Conservation (phyloP, 2,888 invertebrate genomes). For the Cheilosia impressa region DNA sequence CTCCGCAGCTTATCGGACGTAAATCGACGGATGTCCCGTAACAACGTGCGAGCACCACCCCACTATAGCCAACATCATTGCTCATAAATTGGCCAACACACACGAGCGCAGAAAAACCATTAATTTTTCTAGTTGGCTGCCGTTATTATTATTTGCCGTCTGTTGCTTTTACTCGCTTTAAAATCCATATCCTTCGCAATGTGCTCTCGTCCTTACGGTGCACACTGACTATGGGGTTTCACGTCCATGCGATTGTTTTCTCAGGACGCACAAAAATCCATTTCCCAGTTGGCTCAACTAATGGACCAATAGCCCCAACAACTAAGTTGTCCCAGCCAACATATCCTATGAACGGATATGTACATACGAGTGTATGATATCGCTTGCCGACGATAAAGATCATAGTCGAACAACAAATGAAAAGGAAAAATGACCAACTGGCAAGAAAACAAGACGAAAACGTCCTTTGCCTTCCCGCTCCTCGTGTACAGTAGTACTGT, state of each 20-base stretch:
- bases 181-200: slow-evolving; percentile 70
- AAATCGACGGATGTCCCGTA: slow-evolving; percentile 30
- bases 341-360: slow-evolving; percentile 18
- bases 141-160: slow-evolving; percentile 75
- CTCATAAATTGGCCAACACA: slow-evolving; percentile 66
- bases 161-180: slow-evolving; percentile 71
- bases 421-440: slow-evolving; percentile 64
- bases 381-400: slow-evolving; percentile 65
- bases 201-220: slow-evolving; percentile 63
- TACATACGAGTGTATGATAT: slow-evolving; percentile 7
- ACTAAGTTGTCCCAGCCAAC: slow-evolving; percentile 46
- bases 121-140: slow-evolving; percentile 73
- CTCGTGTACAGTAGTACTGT: slow-evolving; percentile 14
- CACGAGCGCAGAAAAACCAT: slow-evolving; percentile 63
- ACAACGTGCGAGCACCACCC: neutral
- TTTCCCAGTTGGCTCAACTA: slow-evolving; percentile 44
- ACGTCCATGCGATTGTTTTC: slow-evolving; percentile 69
- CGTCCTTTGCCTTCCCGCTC: slow-evolving; percentile 35
- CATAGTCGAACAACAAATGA: slow-evolving; percentile 69
- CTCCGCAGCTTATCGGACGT: slow-evolving; percentile 17
- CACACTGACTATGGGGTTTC: slow-evolving; percentile 47
- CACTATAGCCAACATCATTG: slow-evolving; percentile 31
- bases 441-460: slow-evolving; percentile 16
- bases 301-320: slow-evolving; percentile 56
- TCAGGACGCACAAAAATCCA: slow-evolving; percentile 66